Evolutionary conservation across 2,888 invertebrate genomes (phyloP).

Genomic region (Xestoiulus laeticollis): DNA sequence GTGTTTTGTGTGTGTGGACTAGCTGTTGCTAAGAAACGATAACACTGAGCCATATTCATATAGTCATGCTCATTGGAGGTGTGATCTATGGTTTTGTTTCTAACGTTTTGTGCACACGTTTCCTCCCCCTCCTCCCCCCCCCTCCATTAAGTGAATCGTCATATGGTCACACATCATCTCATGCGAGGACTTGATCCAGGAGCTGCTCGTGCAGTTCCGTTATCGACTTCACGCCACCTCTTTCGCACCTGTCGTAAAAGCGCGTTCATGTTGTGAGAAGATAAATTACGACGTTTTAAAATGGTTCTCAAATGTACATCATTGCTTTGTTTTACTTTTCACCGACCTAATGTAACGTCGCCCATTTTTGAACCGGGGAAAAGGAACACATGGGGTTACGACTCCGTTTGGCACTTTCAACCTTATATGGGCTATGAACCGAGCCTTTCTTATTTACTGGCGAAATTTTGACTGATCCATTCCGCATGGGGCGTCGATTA

Average conservation of each 20-base stretch:
- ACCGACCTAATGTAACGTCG: not conserved
- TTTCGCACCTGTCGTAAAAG: constrained; percentile 20
- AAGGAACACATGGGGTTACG: too few species aligned
- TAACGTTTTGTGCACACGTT: not conserved
- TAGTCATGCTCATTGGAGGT: not conserved
- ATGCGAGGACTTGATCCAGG: not conserved
- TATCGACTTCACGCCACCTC: not conserved
- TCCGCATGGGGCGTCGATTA: too few species aligned
- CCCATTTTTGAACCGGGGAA: too few species aligned
- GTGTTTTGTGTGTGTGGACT: not conserved
- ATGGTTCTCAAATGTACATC: not conserved
- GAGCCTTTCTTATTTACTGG: too few species aligned
- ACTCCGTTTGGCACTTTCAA: too few species aligned
- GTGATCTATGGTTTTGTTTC: not conserved
- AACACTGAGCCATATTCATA: not conserved
- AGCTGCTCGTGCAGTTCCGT: not conserved
- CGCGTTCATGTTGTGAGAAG: constrained; percentile 18
- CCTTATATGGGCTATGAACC: too few species aligned
- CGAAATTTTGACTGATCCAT: too few species aligned
- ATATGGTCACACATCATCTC: not conserved
- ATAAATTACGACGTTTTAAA: constrained; percentile 1
- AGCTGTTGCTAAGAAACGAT: not conserved
- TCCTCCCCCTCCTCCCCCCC: too few species aligned
- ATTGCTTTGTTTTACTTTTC: constrained; percentile 14
- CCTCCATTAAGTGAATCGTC: not conserved